Conservation (phyloP, 2,888 invertebrate species). For the Orgyia antiqua region DNA sequence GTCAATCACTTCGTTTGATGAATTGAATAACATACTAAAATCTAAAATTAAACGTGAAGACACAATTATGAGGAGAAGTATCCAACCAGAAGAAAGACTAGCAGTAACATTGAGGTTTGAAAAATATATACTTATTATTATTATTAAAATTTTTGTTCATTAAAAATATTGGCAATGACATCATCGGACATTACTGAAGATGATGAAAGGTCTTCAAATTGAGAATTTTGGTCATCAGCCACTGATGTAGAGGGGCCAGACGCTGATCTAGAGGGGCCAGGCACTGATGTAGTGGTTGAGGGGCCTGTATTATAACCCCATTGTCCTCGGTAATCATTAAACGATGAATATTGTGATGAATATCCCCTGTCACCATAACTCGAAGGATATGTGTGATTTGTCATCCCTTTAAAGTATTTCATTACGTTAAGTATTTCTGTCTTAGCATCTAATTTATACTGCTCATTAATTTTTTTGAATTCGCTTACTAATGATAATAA, state of each 20-base stretch:
- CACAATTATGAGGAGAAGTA: conserved; percentile 10
- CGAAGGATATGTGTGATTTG: conserved; percentile 17
- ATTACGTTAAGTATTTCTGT: conserved; percentile 26
- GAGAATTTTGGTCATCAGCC: conserved; percentile 17
- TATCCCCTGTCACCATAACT: conserved; percentile 8
- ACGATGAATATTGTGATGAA: conserved; percentile 10
- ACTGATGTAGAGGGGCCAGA: conserved; percentile 14
- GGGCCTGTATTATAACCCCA: conserved; percentile 9
- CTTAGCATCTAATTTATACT: conserved; percentile 25
- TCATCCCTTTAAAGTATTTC: conserved; percentile 20
- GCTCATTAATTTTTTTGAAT: conserved; percentile 24
- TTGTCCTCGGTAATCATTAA: conserved; percentile 9
- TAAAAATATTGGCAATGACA: conserved; percentile 15
- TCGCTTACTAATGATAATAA: conserved; percentile 20
- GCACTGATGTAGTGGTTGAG: conserved; percentile 15
- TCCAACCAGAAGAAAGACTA: conserved; percentile 15
- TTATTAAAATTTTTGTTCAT: conserved; percentile 19
- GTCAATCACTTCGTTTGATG: conserved; percentile 11
- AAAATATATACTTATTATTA: conserved; percentile 11
- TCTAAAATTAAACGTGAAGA: conserved; percentile 14
- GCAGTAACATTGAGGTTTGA: conserved; percentile 18
- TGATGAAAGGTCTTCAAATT: conserved; percentile 20
- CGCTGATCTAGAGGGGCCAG: conserved; percentile 12
- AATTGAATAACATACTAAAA: conserved; percentile 1
- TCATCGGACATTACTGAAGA: conserved; percentile 18